Evolutionary conservation across 2,113 vertebrate genomes (phyloP).

Genomic region (Tapirus terrestris): DNA sequence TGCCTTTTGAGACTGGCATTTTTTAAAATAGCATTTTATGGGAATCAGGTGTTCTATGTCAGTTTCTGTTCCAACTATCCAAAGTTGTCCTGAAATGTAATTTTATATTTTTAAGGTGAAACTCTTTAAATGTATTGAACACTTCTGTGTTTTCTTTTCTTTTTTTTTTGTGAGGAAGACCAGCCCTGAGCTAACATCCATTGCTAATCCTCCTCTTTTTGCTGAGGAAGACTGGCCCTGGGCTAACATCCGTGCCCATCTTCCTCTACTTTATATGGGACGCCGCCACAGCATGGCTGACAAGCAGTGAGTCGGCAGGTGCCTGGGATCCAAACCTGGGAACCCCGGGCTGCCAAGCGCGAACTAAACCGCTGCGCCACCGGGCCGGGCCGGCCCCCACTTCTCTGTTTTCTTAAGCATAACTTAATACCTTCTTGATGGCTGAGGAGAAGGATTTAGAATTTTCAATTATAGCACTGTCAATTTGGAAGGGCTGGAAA

Average conservation of each 20-base stretch:
- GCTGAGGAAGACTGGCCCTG: no score
- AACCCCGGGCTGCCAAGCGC: no score
- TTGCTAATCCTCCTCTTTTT: no score
- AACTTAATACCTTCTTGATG: conserved; percentile 6
- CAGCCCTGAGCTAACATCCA: no score
- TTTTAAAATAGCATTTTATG: not conserved
- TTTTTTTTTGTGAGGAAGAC: no score
- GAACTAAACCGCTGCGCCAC: no score
- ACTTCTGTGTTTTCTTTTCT: not conserved
- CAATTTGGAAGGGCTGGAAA: not conserved
- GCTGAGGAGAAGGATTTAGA: not conserved
- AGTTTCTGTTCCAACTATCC: not conserved
- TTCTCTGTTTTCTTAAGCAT: not conserved
- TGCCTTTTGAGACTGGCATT: not conserved
- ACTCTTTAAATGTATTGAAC: not conserved
- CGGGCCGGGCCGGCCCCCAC: no score
- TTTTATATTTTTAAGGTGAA: conserved; percentile 6
- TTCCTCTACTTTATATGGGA: no score
- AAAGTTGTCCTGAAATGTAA: conserved; percentile 15
- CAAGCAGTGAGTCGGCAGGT: no score
- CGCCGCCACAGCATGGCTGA: no score
- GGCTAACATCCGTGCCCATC: no score
- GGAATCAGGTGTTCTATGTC: not conserved
- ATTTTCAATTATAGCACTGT: not conserved
- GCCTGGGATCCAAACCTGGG: no score